These are phyloP conservation scores for Eubasilissa regina DNA, from an alignment of 1,140 invertebrate genomes.

Conservation along the genomic window DNA sequence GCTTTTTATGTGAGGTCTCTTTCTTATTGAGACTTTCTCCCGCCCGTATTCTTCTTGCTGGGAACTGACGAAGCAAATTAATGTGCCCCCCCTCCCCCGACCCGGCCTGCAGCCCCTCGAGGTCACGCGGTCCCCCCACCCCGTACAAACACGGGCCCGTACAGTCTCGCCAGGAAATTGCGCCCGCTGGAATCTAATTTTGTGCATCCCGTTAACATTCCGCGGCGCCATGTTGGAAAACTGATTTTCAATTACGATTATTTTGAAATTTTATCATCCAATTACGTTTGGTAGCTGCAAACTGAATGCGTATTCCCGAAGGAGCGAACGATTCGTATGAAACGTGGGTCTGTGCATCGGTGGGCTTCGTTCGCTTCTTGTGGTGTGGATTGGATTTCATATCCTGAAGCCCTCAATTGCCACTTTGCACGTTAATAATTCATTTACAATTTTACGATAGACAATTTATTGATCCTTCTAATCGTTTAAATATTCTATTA, in stretches of 20 bases:
- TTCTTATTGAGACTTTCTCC: slow-evolving; percentile 40
- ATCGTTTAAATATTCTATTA: too few species aligned
- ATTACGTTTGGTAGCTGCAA: slow-evolving; percentile 36
- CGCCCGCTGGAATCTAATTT: slow-evolving; percentile 58
- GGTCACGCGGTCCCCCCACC: slow-evolving; percentile 14
- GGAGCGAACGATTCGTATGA: background rate
- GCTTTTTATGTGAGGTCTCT: slow-evolving; percentile 12
- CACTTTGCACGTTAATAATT: too few species aligned
- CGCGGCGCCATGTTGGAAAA: slow-evolving; percentile 47
- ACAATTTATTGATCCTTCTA: too few species aligned
- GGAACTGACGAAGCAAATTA: slow-evolving; percentile 43
- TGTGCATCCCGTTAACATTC: slow-evolving; percentile 57
- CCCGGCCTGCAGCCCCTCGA: background rate
- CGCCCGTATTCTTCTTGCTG: background rate
- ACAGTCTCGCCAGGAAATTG: slow-evolving; percentile 58
- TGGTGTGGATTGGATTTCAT: background rate
- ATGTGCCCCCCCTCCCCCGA: slow-evolving; percentile 8
- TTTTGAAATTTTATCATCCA: slow-evolving; percentile 51
- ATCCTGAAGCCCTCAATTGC: too few species aligned
- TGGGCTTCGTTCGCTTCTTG: background rate
- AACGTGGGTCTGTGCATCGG: background rate
- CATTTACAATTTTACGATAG: too few species aligned
- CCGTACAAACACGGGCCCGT: slow-evolving; percentile 33
- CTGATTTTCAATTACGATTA: slow-evolving; percentile 53
- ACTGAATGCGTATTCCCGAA: slow-evolving; percentile 20